Evolutionary conservation across 53 echinoderm and acorn worm genomes (phyloP).

Genomic region (Echinometra lucunter): DNA sequence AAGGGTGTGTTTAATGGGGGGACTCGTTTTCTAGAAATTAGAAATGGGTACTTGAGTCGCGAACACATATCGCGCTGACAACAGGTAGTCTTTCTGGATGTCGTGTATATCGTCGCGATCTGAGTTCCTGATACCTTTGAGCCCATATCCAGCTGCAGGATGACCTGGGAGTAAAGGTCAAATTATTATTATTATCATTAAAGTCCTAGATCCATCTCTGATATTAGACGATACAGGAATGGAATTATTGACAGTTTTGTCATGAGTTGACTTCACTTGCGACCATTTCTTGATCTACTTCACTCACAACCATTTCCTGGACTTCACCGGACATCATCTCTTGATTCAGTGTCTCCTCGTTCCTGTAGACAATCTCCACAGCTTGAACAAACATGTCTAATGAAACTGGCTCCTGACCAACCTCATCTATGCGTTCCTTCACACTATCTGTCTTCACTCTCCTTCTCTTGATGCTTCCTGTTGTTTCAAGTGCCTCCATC

Average conservation of each 20-base stretch:
- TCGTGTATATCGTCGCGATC: no score
- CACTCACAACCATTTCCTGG: not conserved
- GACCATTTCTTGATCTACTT: not conserved
- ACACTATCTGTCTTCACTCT: not conserved
- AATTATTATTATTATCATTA: no score
- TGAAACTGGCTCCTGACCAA: slow-evolving; percentile 5
- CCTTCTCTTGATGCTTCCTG: not conserved
- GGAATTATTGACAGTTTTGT: not conserved
- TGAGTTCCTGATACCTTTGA: no score
- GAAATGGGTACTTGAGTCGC: no score
- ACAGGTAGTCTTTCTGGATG: no score
- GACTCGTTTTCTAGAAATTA: no score
- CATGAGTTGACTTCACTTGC: not conserved
- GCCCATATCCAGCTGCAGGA: no score
- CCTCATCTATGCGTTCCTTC: not conserved
- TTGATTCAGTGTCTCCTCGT: not conserved
- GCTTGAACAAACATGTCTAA: slow-evolving; percentile 28
- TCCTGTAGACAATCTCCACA: slow-evolving; percentile 5
- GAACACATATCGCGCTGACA: no score
- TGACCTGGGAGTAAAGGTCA: no score
- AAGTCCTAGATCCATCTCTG: no score
- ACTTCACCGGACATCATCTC: slow-evolving; percentile 2
- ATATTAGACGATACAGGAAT: no score
- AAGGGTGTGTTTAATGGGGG: no score
- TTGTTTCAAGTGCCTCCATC: not conserved